Evolutionary conservation across 2,888 invertebrate species (phyloP), one percentile per base, ranked within the genome.

Genomic region (Sinohyriopsis cumingii): DNA sequence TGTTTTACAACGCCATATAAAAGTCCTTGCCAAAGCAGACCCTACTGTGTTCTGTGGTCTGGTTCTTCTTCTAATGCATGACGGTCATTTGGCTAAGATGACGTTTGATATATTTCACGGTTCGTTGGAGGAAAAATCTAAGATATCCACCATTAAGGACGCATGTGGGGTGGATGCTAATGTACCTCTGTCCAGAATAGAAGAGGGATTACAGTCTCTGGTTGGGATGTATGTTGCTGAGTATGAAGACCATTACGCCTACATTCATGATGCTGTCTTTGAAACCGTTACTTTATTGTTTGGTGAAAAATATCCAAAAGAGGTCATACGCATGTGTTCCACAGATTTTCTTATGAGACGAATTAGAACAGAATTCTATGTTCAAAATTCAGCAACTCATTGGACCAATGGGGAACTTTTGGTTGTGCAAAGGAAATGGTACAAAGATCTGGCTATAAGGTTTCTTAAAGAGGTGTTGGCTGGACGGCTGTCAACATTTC

Each of bases 261-360:
- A 73, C 57, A 24, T 71, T 19, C 76, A 76, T 57, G 73, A 76
- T 25, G 56, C 73, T 3, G 69, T 76, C 24, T 73, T 73, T 71
- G 76, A 76, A 55, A 68, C 73, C 7, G 66, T 73, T 53, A 71
- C 73, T 19, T 67, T 76, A 45, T 59, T 69, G 33, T 76, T 76
- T 61, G 76, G 76, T 54, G 25, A 69, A 63, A 73, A 66, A 25
- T 67, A 63, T 25, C 73, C 73, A 7, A 67, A 63, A 45, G 63
- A 73, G 59, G 55, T 76, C 5, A 20, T 76, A 18, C 60, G 63
- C 60, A 65, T 76, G 5, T 71, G 71, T 18, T 71, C 76, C 6
- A 55, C 76, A 1, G 33, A 67, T 2, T 76, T 76, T 55, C 68
- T 76, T 19, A 57, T 63, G 19, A 56, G 60, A n/a, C 61, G 76